Percentiles rank a stretch among this genome's conserved stretches.
Conservation (phyloP, 1,140 invertebrate genomes). For the Frieseomelitta varia region DNA sequence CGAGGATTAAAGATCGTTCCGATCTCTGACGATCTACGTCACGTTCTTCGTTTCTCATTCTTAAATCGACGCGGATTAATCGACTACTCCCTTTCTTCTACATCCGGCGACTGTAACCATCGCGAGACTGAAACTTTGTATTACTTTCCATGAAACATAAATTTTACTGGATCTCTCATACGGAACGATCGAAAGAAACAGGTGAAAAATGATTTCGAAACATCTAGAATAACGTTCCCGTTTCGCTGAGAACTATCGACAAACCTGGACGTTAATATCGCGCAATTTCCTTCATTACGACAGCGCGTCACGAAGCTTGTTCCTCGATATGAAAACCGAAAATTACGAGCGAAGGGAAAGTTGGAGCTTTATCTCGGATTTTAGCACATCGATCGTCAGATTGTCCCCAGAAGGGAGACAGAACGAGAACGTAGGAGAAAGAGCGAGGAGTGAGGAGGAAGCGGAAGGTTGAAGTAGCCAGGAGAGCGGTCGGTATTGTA, state of each 20-base stretch:
- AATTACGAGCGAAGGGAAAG: conserved; percentile 60
- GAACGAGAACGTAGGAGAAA: neutral
- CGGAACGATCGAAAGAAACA: neutral
- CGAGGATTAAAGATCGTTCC: conserved; percentile 58
- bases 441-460: neutral
- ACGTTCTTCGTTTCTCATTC: neutral
- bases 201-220: neutral
- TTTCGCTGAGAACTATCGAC: conserved; percentile 42
- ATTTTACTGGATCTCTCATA: neutral
- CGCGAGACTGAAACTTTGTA: neutral
- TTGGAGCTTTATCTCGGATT: conserved; percentile 64
- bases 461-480: neutral
- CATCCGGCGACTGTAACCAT: neutral
- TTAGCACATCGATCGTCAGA: conserved; percentile 63
- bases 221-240: neutral
- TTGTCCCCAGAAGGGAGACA: conserved; percentile 4
- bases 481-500: conserved; percentile 38
- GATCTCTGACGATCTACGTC: conserved; percentile 1
- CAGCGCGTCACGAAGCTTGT: conserved; percentile 59
- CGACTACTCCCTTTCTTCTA: neutral
- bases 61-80: conserved; percentile 10
- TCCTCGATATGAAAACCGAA: conserved; percentile 64
- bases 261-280: conserved; percentile 43
- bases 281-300: conserved; percentile 54
- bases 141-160: neutral